Percentiles rank a stretch among this genome's conserved stretches.
Evolutionary conservation across 2,888 invertebrate genomes (phyloP).

Genomic region (Saturnia japonica): DNA sequence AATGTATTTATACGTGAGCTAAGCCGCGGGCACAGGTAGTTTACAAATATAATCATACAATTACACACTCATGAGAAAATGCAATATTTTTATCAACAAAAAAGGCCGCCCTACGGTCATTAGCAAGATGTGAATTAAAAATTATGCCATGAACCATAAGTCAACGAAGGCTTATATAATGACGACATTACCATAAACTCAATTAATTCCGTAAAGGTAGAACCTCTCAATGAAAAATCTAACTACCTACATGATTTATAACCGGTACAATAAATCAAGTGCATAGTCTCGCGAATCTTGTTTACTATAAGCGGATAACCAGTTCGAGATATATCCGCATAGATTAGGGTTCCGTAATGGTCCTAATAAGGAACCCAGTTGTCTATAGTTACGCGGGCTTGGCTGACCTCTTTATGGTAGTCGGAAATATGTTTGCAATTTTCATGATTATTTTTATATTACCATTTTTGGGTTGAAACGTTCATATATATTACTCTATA

Average conservation of each 20-base stretch:
- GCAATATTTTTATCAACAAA: neutral
- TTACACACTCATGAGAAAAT: neutral
- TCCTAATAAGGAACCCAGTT: slow-evolving; percentile 7
- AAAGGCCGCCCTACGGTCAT: neutral
- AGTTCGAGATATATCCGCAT: slow-evolving; percentile 6
- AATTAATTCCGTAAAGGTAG: neutral
- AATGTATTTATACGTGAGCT: too few relatives aligned
- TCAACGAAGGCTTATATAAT: neutral
- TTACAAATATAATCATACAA: too few relatives aligned
- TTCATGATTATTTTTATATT: neutral
- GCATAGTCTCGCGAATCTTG: neutral
- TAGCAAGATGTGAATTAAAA: neutral
- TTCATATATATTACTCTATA: neutral
- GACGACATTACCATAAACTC: neutral
- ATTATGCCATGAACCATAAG: neutral
- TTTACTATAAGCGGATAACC: neutral
- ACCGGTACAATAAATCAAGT: neutral
- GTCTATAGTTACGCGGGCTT: neutral
- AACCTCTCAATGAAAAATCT: slow-evolving; percentile 2
- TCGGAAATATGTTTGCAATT: slow-evolving; percentile 5
- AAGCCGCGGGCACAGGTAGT: too few relatives aligned
- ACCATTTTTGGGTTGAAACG: neutral
- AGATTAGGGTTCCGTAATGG: slow-evolving; percentile 8
- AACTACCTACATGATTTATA: neutral
- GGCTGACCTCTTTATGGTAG: neutral